These are phyloP conservation scores for Cataglyphis rosenhaueri DNA, from an alignment of 2,888 invertebrate species.

Conservation along the genomic window DNA sequence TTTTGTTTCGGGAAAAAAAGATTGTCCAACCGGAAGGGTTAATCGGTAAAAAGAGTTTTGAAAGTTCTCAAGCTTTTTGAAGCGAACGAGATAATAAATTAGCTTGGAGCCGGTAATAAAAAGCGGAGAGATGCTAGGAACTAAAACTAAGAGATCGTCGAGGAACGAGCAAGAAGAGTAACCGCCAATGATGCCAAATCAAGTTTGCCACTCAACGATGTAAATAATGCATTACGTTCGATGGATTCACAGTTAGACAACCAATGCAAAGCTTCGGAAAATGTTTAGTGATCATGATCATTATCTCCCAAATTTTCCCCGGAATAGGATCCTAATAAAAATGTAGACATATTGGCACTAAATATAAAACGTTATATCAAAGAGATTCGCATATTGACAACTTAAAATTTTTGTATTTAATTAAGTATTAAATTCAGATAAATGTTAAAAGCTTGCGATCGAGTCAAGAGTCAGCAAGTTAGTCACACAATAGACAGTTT, in stretches of 20 bases:
- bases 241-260: constrained; percentile 23
- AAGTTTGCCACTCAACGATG: constrained; percentile 56
- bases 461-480: neutral
- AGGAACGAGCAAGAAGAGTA: constrained; percentile 45
- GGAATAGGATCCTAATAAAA: neutral
- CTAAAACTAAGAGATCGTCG: constrained; percentile 33
- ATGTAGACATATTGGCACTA: neutral
- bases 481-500: neutral
- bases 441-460: neutral
- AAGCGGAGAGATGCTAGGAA: constrained; percentile 11
- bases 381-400: neutral
- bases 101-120: constrained; percentile 29
- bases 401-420: neutral
- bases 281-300: constrained; percentile 10
- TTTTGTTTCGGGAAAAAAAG: neutral
- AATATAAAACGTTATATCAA: neutral
- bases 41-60: constrained; percentile 20
- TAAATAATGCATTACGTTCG: constrained; percentile 56
- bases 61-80: constrained; percentile 31
- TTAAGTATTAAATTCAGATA: neutral
- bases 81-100: constrained; percentile 49
- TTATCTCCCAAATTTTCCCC: neutral
- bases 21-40: constrained; percentile 19
- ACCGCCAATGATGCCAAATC: constrained; percentile 38
- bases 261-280: constrained; percentile 4